Evolutionary conservation across 2,888 invertebrate genomes (phyloP), one percentile per base, ranked within the genome.

Genomic region (Coronaproctus castanopsis): DNA sequence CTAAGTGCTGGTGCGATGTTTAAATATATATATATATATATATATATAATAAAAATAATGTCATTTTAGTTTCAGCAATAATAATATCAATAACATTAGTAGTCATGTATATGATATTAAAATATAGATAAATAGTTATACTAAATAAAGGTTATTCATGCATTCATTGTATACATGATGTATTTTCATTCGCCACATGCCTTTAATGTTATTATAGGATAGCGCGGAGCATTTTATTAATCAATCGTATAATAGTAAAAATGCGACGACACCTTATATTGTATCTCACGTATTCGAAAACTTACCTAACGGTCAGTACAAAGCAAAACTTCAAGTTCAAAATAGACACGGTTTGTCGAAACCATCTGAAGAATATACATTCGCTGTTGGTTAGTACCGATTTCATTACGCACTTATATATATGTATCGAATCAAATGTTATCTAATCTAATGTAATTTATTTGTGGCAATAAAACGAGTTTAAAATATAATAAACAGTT

Each of bases 321-420:
- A 52, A 20, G 49, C 53, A 3, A 24, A 58, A 48, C 21, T 58
- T 21, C 24, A 36, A 21, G 58, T 58, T 21, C 18, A 10, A 1
- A 58, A 58, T 53, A 53, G 49, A 48, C 49, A 21, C 53, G 58
- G 54, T 21, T 22, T 22, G 1, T 36, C 36, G 48, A 48, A 53
- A 21, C 48, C 53, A 3, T 21, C 53, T 19, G 52, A 52, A 2
- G 48, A 21, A 52, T 22, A 14, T 8, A 21, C 36, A 2, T n/a
- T 58, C 3, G 54, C 36, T 19, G 23, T 58, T 10, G 58, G 58
- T 58, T 49, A 53, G 58, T 58, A 21, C 1, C 5, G 21, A 24
- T 57, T 21, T 3, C 21, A 57, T 22, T 24, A 22, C 14, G 8
- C 24, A 24, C 36, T 52, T 52, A 48, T 14, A 14, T 21, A 51